phyloP scores from a whole-genome alignment of 1,140 invertebrate genomes.

The Penaeus indicus region DNA sequence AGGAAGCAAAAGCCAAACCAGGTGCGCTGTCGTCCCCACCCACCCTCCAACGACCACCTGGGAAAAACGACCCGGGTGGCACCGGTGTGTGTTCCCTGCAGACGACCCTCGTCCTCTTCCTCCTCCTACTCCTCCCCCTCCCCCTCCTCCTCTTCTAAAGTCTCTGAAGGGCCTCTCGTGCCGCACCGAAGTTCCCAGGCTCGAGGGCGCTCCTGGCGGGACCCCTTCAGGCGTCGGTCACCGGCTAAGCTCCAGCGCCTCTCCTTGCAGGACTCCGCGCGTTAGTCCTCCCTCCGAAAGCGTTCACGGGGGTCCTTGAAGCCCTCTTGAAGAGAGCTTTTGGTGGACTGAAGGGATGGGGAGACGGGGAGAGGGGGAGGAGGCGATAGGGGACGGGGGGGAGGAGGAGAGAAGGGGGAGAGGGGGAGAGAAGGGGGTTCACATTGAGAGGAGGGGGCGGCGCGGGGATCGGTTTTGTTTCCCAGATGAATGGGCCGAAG shows the following conservation, averaged over 20 bases:
- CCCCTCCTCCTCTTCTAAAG: too few species aligned
- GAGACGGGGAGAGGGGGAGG: conserved; percentile 21
- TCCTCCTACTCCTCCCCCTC: too few species aligned
- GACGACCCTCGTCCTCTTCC: too few species aligned
- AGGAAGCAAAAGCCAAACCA: too few species aligned
- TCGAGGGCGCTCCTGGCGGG: conserved; percentile 38
- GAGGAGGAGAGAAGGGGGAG: conserved; percentile 10
- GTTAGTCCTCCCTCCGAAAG: too few species aligned
- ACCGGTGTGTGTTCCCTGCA: too few species aligned
- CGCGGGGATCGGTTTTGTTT: conserved; percentile 57
- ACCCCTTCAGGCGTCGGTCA: background rate
- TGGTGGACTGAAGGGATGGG: conserved; percentile 34
- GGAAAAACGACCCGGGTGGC: conserved; percentile 8
- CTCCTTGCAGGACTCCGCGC: conserved; percentile 3
- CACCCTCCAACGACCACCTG: conserved; percentile 20
- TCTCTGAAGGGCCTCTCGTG: too few species aligned
- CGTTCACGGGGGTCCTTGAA: conserved; percentile 24
- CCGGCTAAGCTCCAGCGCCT: conserved; percentile 19
- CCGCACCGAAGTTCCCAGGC: conserved; percentile 42
- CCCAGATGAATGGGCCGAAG: conserved; percentile 51
- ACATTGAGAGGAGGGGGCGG: too few species aligned
- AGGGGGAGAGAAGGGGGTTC: conserved; percentile 32
- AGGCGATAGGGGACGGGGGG: background rate
- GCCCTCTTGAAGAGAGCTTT: conserved; percentile 5
- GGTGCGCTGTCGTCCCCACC: too few species aligned